phyloP scores from a whole-genome alignment of 1,140 invertebrate genomes.

The Penaeus vannamei region DNA sequence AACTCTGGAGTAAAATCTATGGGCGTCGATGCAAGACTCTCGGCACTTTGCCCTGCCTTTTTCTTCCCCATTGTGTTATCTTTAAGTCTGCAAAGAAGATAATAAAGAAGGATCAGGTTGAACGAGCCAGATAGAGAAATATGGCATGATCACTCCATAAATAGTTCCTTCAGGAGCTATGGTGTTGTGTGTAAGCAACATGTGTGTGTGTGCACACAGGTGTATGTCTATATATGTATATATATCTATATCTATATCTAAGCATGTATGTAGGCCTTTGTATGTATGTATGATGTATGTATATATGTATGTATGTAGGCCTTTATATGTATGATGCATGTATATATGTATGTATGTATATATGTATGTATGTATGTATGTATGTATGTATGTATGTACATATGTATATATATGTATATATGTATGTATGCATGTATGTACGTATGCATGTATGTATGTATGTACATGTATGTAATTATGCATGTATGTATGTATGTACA shows the following conservation, averaged over 20 bases:
- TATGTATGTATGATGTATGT: background rate
- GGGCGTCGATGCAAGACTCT: conserved; percentile 24
- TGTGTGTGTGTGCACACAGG: too few species aligned
- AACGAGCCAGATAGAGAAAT: background rate
- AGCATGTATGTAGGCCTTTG: background rate
- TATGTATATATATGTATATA: too few species aligned
- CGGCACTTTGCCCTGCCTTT: background rate
- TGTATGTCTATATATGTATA: conserved; percentile 18
- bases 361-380: too few species aligned
- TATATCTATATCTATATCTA: background rate
- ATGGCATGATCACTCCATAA: background rate
- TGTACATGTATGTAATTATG: too few species aligned
- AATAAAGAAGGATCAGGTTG: conserved; percentile 1
- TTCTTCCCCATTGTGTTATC: conserved; percentile 24
- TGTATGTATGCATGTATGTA: too few species aligned
- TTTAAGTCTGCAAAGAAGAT: background rate
- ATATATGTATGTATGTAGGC: background rate
- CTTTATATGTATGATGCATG: background rate
- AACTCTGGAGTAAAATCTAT: conserved; percentile 35
- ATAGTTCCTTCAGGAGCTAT: too few species aligned
- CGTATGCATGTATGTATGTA: too few species aligned
- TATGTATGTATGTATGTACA: too few species aligned
- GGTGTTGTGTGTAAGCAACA: too few species aligned
- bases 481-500: too few species aligned
- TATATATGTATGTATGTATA: too few species aligned